Evolutionary conservation across 2,113 vertebrate genomes (phyloP).

Genomic region (Sorex fumeus): DNA sequence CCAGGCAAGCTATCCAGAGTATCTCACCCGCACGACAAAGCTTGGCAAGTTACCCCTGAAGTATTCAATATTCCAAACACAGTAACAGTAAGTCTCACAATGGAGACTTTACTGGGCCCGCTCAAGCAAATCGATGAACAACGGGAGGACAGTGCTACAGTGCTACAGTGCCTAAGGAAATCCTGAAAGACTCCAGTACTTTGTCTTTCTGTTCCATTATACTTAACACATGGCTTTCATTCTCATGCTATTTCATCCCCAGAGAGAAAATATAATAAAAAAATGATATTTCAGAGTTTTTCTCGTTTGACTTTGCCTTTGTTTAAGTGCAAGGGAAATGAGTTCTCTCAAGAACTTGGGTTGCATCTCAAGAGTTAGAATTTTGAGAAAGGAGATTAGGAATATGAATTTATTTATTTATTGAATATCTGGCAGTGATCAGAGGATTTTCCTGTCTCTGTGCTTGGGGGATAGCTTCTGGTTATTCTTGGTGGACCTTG

Average conservation of each 20-base stretch:
- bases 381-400: neutral
- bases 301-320: neutral
- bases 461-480: too few relatives aligned
- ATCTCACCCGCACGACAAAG: too few relatives aligned
- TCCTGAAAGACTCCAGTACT: neutral
- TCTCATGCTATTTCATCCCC: neutral
- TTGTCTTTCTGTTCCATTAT: neutral
- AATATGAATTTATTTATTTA: constrained; percentile 11
- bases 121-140: too few relatives aligned
- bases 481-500: too few relatives aligned
- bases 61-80: too few relatives aligned
- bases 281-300: neutral
- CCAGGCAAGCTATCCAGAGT: too few relatives aligned
- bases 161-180: neutral
- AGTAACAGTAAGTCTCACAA: too few relatives aligned
- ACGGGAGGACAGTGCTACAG: too few relatives aligned
- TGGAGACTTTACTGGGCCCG: too few relatives aligned
- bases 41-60: too few relatives aligned
- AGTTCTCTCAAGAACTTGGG: neutral
- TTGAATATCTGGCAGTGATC: neutral
- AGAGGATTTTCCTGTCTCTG: too few relatives aligned
- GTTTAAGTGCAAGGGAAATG: neutral
- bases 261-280: neutral
- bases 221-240: neutral
- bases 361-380: neutral